Base-by-base conservation (phyloP, 1,140 invertebrate species). In the Coenobita brevimanus region DNA sequence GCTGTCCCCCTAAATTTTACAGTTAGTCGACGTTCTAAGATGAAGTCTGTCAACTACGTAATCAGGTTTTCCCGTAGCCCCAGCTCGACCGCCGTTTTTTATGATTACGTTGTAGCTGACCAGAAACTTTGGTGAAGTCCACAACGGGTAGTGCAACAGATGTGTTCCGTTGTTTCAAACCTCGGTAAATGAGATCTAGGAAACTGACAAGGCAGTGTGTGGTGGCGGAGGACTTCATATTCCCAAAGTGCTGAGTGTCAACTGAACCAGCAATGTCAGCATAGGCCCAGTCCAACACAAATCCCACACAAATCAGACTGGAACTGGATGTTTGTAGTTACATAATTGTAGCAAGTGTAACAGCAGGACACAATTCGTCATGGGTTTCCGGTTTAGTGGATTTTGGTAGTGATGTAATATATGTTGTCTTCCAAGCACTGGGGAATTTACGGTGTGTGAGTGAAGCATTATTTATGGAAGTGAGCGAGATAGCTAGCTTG, bases 141-240 rank as follows among this genome's bases (percentile, higher is more conserved):
- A 54, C 0, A n/a, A 79, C 43, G 1, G 50, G 13, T 24, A 57
- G 24, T 3, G 76, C 15, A 15, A 54, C 46, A n/a, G 76, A 79
- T 24, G 21, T 27, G 15, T 79, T 79, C 1, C 15, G 3, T 79
- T 79, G 43, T 50, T n/a, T 33, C 3, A 54, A 43, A 24, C 24
- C 50, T 0, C n/a, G 6, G 76, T 50, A 79, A 43, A 54, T 54
- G 43, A 46, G 24, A 17, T 79, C 17, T 2, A 79, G 76, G 46
- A 79, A 50, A 54, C 27, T 0, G 30, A 79, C 27, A 1, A 79
- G 76, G 76, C 13, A 79, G n/a, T 79, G 76, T 0, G 17, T 79
- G 4, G 76, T 79, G 76, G 71, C 24, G 24, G 38, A 54, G 21
- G 43, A 50, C 46, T 79, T 46, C 4, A 79, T 57, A 50, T 79